These are phyloP conservation scores for Pituophis catenifer DNA, from an alignment of 2,113 vertebrate species.

Conservation along the genomic window DNA sequence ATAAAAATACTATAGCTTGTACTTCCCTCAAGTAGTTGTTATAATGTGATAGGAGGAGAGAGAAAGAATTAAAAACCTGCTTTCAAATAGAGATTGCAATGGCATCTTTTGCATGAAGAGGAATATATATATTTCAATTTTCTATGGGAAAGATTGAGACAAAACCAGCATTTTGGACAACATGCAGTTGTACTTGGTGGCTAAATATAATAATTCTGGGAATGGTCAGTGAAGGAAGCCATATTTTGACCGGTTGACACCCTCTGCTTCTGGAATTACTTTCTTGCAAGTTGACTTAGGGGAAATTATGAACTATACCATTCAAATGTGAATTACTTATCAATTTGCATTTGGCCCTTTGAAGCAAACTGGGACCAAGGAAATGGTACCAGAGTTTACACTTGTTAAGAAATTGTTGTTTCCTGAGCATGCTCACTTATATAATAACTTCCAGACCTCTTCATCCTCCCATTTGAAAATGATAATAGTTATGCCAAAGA, in stretches of 20 bases:
- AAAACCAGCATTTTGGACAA: background rate
- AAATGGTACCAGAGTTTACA: background rate
- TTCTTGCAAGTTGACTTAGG: background rate
- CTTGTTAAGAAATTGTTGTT: background rate
- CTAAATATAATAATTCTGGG: background rate
- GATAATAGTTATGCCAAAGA: background rate
- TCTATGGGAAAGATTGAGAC: background rate
- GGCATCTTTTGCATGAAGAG: background rate
- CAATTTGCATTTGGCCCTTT: conserved; percentile 10
- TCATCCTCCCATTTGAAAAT: background rate
- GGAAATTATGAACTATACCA: background rate
- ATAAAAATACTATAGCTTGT: background rate
- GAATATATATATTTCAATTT: background rate
- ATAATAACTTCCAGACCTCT: background rate
- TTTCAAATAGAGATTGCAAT: background rate
- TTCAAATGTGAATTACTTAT: conserved; percentile 14
- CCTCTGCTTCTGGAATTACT: background rate
- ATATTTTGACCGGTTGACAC: background rate
- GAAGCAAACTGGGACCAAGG: background rate
- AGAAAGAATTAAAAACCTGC: background rate
- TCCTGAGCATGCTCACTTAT: background rate
- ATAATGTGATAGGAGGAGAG: background rate
- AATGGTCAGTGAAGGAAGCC: background rate
- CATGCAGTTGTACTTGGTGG: background rate
- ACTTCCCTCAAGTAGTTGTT: background rate